A percentile compares a stretch with the other conserved stretches of the same genome.
Conservation (phyloP, 1,140 invertebrate genomes). For the Helicoverpa armigera region DNA sequence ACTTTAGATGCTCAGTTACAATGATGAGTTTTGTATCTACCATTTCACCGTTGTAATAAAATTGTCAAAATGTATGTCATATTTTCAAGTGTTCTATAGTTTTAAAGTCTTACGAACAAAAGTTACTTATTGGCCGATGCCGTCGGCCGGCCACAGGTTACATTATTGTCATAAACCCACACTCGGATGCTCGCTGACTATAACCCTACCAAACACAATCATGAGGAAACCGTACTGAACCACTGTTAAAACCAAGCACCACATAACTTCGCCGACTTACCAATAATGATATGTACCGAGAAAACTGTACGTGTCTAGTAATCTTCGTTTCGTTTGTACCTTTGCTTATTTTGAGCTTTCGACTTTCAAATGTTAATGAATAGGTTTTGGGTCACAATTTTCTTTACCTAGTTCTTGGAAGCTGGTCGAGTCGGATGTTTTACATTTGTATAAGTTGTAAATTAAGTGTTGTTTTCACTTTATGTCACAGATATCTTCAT, state of each 20-base stretch:
- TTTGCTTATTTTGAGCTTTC: constrained; percentile 40
- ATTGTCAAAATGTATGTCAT: constrained; percentile 44
- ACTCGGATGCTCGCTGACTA: constrained; percentile 56
- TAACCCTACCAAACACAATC: constrained; percentile 62
- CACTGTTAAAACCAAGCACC: constrained; percentile 49
- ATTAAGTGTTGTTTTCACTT: not conserved
- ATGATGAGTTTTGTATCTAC: too few relatives aligned
- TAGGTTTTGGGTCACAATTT: constrained; percentile 32
- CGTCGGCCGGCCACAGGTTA: constrained; percentile 74
- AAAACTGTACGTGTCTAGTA: constrained; percentile 51
- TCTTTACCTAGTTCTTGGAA: constrained; percentile 1
- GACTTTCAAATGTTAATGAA: constrained; percentile 36
- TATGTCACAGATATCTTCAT: not conserved
- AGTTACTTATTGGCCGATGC: constrained; percentile 77
- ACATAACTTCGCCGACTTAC: constrained; percentile 49
- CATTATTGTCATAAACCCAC: constrained; percentile 80
- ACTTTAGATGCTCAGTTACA: too few relatives aligned
- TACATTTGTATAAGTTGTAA: constrained; percentile 20
- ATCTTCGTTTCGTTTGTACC: constrained; percentile 28
- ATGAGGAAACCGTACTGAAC: constrained; percentile 57
- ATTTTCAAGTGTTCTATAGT: constrained; percentile 69
- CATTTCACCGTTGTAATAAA: not conserved
- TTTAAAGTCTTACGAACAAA: constrained; percentile 82
- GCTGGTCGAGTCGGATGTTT: constrained; percentile 1
- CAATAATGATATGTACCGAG: constrained; percentile 54